Evolutionary conservation across 2,113 vertebrate species (phyloP).

Genomic region (Plecturocebus donacophilus): DNA sequence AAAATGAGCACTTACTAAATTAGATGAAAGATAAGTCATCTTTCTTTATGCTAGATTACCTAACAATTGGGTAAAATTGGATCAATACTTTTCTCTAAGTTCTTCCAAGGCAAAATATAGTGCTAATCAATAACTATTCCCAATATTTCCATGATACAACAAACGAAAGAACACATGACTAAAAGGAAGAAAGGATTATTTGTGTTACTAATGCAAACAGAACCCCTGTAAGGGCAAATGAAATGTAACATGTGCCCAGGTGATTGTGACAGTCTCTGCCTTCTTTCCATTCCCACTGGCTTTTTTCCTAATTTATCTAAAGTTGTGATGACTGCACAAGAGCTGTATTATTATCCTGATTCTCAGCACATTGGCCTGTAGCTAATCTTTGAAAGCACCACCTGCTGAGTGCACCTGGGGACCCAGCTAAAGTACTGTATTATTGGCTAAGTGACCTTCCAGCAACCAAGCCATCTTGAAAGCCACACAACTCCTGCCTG

Average conservation of each 20-base stretch:
- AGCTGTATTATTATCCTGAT: background rate
- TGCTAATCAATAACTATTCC: no score
- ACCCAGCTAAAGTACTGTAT: background rate
- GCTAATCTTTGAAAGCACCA: background rate
- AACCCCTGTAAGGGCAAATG: background rate
- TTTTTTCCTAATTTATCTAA: background rate
- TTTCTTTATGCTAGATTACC: background rate
- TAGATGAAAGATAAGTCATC: background rate
- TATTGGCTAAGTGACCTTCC: background rate
- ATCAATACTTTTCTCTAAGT: background rate
- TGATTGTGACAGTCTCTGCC: background rate
- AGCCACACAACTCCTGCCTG: background rate
- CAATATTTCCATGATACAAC: background rate
- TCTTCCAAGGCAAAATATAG: background rate
- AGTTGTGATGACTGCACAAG: background rate
- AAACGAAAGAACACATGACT: background rate
- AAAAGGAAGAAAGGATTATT: background rate
- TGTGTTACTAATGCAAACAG: background rate
- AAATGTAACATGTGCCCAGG: background rate
- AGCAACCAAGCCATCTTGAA: background rate
- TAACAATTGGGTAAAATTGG: background rate
- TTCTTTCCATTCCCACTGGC: background rate
- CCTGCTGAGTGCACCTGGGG: background rate
- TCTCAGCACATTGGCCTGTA: background rate
- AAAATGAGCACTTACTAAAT: background rate